phyloP scores from a whole-genome alignment of 1,140 invertebrate species.

The Venturia canescens region DNA sequence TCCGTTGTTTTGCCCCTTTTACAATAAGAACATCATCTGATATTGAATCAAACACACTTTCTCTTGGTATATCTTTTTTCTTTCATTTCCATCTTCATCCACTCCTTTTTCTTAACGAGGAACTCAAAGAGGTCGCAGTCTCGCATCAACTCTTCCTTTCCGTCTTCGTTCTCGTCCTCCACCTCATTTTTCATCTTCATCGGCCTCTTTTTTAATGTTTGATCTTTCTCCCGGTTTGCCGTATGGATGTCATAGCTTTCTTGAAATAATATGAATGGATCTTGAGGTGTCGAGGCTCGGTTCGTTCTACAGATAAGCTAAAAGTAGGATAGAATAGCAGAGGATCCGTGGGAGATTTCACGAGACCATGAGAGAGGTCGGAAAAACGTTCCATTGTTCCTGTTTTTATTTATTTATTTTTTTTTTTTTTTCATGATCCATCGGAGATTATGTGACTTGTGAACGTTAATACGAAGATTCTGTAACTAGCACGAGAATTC shows the following conservation, averaged over 20 bases:
- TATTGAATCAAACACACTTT: background rate
- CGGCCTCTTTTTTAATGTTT: background rate
- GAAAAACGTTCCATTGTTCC: conserved; percentile 49
- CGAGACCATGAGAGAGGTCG: conserved; percentile 37
- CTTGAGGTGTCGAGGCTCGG: conserved; percentile 1
- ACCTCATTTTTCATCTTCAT: conserved; percentile 9
- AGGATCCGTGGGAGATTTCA: conserved; percentile 39
- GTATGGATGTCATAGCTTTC: conserved; percentile 30
- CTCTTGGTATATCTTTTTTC: background rate
- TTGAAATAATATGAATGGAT: conserved; percentile 48
- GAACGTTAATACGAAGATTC: conserved; percentile 37
- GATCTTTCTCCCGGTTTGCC: background rate
- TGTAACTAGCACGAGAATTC: conserved; percentile 41
- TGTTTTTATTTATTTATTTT: conserved; percentile 31
- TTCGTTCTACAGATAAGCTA: background rate
- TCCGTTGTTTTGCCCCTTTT: background rate
- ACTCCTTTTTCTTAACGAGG: background rate
- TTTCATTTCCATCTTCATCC: conserved; percentile 22
- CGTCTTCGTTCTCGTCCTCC: background rate
- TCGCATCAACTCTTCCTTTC: conserved; percentile 3
- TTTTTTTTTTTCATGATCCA: conserved; percentile 41
- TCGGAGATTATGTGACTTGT: conserved; percentile 46
- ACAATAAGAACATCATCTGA: background rate
- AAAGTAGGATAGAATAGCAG: conserved; percentile 47
- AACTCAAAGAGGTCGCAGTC: conserved; percentile 6